These are phyloP conservation scores for Mus caroli DNA, from an alignment of 2,797 vertebrate genomes.

Conservation along the genomic window DNA sequence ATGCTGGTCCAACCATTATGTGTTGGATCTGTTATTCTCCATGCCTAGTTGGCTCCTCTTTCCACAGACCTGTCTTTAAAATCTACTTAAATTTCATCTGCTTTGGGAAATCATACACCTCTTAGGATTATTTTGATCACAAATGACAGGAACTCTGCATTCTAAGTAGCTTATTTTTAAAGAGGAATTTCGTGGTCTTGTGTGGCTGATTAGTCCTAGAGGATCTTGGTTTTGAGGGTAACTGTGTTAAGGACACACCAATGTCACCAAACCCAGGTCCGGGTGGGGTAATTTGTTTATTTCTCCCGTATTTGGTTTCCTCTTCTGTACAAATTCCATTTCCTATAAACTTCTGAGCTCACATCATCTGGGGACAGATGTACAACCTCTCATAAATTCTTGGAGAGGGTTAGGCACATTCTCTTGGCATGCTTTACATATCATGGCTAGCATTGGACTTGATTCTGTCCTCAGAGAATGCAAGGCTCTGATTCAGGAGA, in stretches of 20 bases:
- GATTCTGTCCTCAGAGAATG: neutral
- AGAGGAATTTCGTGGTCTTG: slow-evolving; percentile 5
- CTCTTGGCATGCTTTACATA: neutral
- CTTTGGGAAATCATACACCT: neutral
- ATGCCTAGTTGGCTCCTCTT: neutral
- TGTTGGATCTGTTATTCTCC: neutral
- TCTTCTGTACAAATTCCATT: neutral
- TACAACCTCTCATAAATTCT: neutral
- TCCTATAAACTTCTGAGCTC: neutral
- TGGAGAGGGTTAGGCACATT: neutral
- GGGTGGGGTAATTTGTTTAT: neutral
- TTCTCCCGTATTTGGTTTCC: neutral
- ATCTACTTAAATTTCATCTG: slow-evolving; percentile 1
- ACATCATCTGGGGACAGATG: neutral
- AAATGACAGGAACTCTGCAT: slow-evolving; percentile 37
- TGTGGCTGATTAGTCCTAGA: neutral
- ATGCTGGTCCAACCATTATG: neutral
- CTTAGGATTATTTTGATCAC: slow-evolving; percentile 52
- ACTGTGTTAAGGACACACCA: slow-evolving; percentile 10
- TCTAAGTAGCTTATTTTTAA: slow-evolving; percentile 48
- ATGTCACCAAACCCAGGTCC: neutral
- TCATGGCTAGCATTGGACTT: neutral
- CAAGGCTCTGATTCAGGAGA: neutral
- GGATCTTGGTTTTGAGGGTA: neutral
- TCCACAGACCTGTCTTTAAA: neutral